These are phyloP conservation scores for Dysidea cf. avara DNA, from an alignment of 37 sponge, comb jelly and placozoan genomes.

Conservation along the genomic window DNA sequence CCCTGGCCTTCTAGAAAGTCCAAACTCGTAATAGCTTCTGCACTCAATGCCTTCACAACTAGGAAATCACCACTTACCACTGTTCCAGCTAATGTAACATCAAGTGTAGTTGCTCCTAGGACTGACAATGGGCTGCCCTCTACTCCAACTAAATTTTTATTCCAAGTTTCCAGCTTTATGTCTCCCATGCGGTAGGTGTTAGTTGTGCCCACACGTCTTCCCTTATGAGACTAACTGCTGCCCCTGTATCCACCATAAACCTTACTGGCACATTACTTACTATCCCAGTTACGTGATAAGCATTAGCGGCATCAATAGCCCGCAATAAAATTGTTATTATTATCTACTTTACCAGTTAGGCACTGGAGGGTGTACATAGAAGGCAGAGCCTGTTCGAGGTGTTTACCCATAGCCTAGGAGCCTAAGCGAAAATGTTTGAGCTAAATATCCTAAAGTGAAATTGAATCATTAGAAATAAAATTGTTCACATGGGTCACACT, in stretches of 20 bases:
- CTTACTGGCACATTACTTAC: background rate
- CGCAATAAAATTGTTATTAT: background rate
- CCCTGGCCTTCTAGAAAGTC: conserved; percentile 2
- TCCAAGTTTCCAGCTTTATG: background rate
- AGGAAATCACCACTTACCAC: background rate
- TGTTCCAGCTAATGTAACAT: background rate
- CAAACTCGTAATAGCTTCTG: background rate
- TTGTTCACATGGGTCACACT: too few species aligned
- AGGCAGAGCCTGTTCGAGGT: too few species aligned
- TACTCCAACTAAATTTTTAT: background rate
- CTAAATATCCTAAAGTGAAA: too few species aligned
- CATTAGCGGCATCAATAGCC: background rate
- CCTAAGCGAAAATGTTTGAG: too few species aligned
- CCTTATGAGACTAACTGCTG: conserved; percentile 5
- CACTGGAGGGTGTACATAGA: too few species aligned
- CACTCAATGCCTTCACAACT: background rate
- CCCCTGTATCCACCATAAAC: conserved; percentile 13
- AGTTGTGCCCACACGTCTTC: background rate
- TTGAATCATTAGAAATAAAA: background rate
- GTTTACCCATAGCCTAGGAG: too few species aligned
- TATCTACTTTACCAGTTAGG: too few species aligned
- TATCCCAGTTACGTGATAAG: background rate
- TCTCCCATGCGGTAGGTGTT: background rate
- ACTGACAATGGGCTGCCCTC: conserved; percentile 2
- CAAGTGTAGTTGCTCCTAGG: conserved; percentile 1